Conservation (phyloP, 2,888 invertebrate genomes). For the Sphaeridia pumilis region DNA sequence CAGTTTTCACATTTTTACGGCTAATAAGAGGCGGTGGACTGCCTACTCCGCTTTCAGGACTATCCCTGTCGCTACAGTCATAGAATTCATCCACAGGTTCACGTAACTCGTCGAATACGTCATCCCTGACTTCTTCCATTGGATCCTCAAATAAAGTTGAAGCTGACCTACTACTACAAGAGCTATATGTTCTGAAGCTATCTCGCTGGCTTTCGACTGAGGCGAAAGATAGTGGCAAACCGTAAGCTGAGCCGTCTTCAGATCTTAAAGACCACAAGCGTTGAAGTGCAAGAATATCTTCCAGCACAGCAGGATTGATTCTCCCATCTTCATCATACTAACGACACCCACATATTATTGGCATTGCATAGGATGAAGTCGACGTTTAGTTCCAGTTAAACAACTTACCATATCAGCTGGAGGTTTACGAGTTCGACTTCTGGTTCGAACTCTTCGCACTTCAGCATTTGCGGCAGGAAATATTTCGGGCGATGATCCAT, state of each 20-base stretch:
- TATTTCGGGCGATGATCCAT: neutral
- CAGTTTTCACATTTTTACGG: slow-evolving; percentile 14
- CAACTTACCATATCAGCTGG: neutral
- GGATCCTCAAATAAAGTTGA: neutral
- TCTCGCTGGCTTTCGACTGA: neutral
- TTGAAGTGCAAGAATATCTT: neutral
- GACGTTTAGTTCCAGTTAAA: too few species aligned
- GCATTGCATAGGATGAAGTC: too few species aligned
- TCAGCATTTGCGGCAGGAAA: neutral
- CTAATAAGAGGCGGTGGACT: neutral
- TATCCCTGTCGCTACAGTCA: slow-evolving; percentile 27
- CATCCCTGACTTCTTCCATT: neutral
- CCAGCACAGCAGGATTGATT: neutral
- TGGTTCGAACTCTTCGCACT: slow-evolving; percentile 3
- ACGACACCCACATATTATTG: too few species aligned
- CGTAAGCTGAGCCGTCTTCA: neutral
- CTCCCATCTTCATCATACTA: neutral
- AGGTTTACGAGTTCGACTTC: slow-evolving; percentile 7
- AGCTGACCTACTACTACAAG: neutral
- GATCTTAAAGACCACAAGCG: neutral
- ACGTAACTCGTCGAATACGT: neutral
- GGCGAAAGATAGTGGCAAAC: neutral
- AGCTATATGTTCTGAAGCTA: too few species aligned
- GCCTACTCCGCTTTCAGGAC: neutral
- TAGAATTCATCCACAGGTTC: slow-evolving; percentile 26